Percentiles rank a stretch among this genome's conserved stretches.
Evolutionary conservation across 2,113 vertebrate genomes (phyloP).

Genomic region (Oenanthe oenanthe): DNA sequence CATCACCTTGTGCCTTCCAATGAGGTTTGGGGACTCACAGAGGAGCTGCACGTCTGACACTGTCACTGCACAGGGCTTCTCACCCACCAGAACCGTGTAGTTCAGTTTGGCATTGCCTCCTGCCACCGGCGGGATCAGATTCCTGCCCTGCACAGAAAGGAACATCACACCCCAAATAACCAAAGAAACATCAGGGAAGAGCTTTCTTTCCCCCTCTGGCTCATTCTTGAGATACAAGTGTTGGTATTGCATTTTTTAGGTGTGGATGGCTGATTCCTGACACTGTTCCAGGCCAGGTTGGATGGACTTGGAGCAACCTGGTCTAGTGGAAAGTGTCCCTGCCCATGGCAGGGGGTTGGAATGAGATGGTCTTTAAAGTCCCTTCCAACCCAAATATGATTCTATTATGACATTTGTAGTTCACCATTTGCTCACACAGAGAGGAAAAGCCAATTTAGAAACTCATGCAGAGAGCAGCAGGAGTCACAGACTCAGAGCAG

Average conservation of each 20-base stretch:
- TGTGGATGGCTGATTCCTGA: neutral
- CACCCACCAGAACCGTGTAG: constrained; percentile 93
- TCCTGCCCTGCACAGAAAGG: constrained; percentile 83
- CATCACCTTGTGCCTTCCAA: constrained; percentile 94
- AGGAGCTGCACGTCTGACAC: constrained; percentile 97
- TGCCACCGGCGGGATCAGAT: constrained; percentile 90
- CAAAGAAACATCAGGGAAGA: neutral
- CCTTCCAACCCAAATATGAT: neutral
- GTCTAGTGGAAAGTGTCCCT: neutral
- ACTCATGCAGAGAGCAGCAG: neutral
- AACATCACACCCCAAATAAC: neutral
- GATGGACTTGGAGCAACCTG: neutral
- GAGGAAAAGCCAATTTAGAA: neutral
- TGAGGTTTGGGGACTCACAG: constrained; percentile 95
- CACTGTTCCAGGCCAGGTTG: neutral
- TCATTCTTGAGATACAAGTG: neutral
- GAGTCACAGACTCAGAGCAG: neutral
- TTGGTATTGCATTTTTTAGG: neutral
- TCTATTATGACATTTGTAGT: neutral
- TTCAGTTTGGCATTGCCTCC: constrained; percentile 94
- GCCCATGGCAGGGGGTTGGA: neutral
- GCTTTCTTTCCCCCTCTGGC: neutral
- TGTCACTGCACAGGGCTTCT: constrained; percentile 90
- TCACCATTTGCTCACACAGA: neutral
- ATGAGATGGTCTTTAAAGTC: neutral